These are phyloP conservation scores for Cotesia vestalis DNA, from an alignment of 1,140 invertebrate species.

Conservation along the genomic window DNA sequence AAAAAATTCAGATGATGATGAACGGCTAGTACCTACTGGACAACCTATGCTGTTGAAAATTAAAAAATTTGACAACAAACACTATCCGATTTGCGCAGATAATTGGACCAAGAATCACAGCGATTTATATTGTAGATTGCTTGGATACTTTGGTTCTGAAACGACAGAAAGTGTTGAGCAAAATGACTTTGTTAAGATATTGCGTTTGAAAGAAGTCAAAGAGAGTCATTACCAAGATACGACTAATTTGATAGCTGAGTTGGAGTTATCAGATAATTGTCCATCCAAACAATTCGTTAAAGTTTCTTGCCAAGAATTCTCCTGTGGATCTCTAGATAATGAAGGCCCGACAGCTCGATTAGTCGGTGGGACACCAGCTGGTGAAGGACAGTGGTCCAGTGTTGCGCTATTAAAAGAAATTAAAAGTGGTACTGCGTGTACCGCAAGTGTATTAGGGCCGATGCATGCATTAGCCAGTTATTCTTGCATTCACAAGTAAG, in stretches of 20 bases:
- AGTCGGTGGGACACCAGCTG: slow-evolving; percentile 64
- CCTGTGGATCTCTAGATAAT: slow-evolving; percentile 63
- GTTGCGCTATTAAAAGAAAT: slow-evolving; percentile 67
- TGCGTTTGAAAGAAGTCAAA: slow-evolving; percentile 56
- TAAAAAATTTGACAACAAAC: slow-evolving; percentile 59
- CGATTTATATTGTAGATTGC: slow-evolving; percentile 65
- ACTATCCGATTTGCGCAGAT: slow-evolving; percentile 65
- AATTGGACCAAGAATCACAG: slow-evolving; percentile 68
- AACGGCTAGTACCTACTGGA: slow-evolving; percentile 17
- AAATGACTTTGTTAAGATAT: slow-evolving; percentile 44
- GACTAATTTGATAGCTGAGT: slow-evolving; percentile 58
- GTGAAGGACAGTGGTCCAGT: slow-evolving; percentile 68
- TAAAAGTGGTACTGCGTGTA: slow-evolving; percentile 67
- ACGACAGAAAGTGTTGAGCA: slow-evolving; percentile 53
- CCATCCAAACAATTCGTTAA: slow-evolving; percentile 63
- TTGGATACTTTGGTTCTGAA: slow-evolving; percentile 66
- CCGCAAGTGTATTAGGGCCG: slow-evolving; percentile 69
- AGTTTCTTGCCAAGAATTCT: slow-evolving; percentile 70
- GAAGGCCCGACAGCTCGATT: slow-evolving; percentile 62
- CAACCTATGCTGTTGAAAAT: slow-evolving; percentile 50
- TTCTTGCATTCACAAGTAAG: slow-evolving; percentile 67
- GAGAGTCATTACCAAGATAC: slow-evolving; percentile 41
- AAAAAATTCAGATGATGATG: slow-evolving; percentile 21
- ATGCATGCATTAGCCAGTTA: slow-evolving; percentile 70
- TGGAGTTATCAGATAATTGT: slow-evolving; percentile 62